These are phyloP conservation scores for Odocoileus hemionus DNA, from an alignment of 2,113 vertebrate species.

Conservation along the genomic window DNA sequence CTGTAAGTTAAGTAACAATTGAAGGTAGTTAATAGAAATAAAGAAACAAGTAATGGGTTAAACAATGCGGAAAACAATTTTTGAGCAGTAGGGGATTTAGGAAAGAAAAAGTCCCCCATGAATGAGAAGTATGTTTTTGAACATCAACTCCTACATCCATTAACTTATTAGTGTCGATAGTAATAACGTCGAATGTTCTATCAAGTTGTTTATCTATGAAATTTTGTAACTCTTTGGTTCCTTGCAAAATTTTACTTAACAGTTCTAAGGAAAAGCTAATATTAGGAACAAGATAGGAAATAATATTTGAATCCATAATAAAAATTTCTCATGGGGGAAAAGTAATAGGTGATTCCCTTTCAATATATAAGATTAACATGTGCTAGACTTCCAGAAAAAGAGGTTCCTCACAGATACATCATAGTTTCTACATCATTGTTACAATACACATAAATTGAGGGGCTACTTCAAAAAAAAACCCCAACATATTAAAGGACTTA, in stretches of 20 bases:
- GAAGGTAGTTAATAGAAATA: not conserved
- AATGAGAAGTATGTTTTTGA: not conserved
- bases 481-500: not conserved
- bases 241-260: not conserved
- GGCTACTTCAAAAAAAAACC: not conserved
- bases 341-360: not conserved
- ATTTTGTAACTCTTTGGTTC: not conserved
- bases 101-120: not conserved
- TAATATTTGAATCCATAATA: not conserved
- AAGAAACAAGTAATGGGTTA: not conserved
- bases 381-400: not conserved
- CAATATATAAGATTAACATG: not conserved
- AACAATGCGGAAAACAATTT: not conserved
- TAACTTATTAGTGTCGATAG: not conserved
- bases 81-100: not conserved
- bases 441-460: not conserved
- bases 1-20: not conserved
- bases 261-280: not conserved
- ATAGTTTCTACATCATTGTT: not conserved
- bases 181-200: not conserved
- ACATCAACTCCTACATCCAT: not conserved
- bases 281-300: not conserved
- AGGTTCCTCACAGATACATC: not conserved
- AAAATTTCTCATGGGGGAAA: not conserved
- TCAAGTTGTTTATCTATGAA: not conserved